phyloP scores from a whole-genome alignment of 2,797 vertebrate genomes.

The Enteromius mattozi region DNA sequence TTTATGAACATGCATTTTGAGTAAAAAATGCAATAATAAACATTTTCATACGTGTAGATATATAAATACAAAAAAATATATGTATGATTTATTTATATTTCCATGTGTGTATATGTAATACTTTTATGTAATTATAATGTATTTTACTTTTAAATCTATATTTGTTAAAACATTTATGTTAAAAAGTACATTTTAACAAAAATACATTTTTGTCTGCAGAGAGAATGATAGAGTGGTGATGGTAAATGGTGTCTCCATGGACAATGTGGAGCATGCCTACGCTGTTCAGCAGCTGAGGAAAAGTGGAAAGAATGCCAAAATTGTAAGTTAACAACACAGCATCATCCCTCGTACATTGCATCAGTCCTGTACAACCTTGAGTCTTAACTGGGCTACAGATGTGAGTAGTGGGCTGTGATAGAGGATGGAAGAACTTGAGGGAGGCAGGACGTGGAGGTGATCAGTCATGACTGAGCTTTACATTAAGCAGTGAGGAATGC shows the following conservation, averaged over 20 bases:
- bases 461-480: constrained; percentile 4
- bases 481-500: constrained; percentile 1
- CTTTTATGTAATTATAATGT: not conserved
- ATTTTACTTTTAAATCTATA: not conserved
- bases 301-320: constrained; percentile 99
- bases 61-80: not conserved
- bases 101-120: not conserved
- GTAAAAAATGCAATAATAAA: too few species aligned
- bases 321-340: constrained; percentile 82
- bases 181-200: constrained; percentile 11
- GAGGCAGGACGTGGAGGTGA: constrained; percentile 11
- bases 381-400: constrained; percentile 19
- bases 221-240: constrained; percentile 99
- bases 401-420: constrained; percentile 6
- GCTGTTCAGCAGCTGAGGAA: constrained; percentile 98
- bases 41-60: not conserved
- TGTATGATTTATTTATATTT: not conserved
- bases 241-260: constrained; percentile 99
- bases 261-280: constrained; percentile 98
- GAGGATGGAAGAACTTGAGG: constrained; percentile 1
- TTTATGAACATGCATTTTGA: not conserved
- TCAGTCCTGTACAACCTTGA: constrained; percentile 22
- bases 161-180: not conserved
- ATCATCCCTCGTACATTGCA: not conserved
- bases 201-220: constrained; percentile 70